Evolutionary conservation across 2,797 vertebrate species (phyloP).

Genomic region (Eremophila alpestris): DNA sequence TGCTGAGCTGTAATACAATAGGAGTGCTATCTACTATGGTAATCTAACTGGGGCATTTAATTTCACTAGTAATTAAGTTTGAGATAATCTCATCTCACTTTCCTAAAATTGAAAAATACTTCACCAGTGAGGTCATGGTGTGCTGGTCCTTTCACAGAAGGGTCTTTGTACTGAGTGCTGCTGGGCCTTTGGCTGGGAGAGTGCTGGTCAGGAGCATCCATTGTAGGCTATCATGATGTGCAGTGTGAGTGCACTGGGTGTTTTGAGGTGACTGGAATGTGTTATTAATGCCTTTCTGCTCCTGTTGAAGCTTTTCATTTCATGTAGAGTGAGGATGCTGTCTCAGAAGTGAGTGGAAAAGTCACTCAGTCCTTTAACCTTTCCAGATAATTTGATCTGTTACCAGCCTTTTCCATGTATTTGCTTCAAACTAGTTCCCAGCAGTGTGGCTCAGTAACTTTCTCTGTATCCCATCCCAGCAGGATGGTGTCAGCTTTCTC

Average conservation of each 20-base stretch:
- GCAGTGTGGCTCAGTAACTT: not conserved
- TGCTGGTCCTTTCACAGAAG: slow-evolving; percentile 12
- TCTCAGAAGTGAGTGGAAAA: not conserved
- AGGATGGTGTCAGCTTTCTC: not conserved
- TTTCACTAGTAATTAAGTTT: slow-evolving; percentile 58
- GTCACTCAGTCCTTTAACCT: not conserved
- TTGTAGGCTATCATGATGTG: not conserved
- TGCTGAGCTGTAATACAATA: slow-evolving; percentile 54
- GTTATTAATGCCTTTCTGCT: not conserved
- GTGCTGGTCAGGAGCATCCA: not conserved
- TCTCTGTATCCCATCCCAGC: not conserved
- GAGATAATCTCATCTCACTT: slow-evolving; percentile 41
- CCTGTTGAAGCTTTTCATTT: not conserved
- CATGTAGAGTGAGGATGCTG: not conserved
- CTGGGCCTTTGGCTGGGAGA: not conserved
- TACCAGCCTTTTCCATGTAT: not conserved
- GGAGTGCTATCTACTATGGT: slow-evolving; percentile 38
- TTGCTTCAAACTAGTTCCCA: not conserved
- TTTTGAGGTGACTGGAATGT: not conserved
- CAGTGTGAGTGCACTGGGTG: not conserved
- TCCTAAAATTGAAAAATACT: slow-evolving; percentile 60
- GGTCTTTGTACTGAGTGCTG: not conserved
- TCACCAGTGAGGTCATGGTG: slow-evolving; percentile 18
- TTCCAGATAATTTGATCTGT: not conserved
- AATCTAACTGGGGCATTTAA: slow-evolving; percentile 46